A percentile compares a stretch with the other conserved stretches of the same genome.
Conservation (phyloP, 1,140 invertebrate species). For the Caenorhabditis inopinata region DNA sequence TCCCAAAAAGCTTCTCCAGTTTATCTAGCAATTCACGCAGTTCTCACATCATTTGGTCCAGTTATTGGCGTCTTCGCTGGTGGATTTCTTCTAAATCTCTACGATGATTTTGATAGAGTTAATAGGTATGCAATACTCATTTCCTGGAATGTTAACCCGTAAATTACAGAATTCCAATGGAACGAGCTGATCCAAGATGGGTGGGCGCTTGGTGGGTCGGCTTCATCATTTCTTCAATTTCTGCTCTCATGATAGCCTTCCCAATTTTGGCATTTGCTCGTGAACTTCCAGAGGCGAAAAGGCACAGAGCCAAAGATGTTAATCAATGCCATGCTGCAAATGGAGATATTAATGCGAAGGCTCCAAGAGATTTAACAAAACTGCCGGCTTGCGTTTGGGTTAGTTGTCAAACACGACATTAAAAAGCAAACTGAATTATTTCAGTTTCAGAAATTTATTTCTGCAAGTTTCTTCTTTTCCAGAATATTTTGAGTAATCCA, state of each 20-base stretch:
- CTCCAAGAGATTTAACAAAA: constrained; percentile 27
- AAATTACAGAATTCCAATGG: constrained; percentile 36
- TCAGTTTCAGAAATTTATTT: too few species aligned
- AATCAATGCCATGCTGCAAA: constrained; percentile 49
- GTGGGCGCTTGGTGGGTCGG: constrained; percentile 66
- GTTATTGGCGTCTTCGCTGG: constrained; percentile 64
- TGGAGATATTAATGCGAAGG: constrained; percentile 35
- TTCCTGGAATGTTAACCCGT: not conserved
- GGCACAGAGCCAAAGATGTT: constrained; percentile 62
- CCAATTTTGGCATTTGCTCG: constrained; percentile 62
- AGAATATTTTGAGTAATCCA: constrained; percentile 65
- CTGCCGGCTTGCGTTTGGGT: constrained; percentile 37
- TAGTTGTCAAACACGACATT: too few species aligned
- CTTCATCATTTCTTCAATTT: constrained; percentile 58
- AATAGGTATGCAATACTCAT: constrained; percentile 48
- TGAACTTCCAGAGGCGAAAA: constrained; percentile 64
- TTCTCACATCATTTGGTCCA: constrained; percentile 61
- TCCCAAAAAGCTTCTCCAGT: constrained; percentile 67
- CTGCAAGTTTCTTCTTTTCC: too few species aligned
- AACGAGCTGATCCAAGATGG: constrained; percentile 60
- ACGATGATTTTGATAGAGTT: constrained; percentile 64
- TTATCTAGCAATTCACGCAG: constrained; percentile 63
- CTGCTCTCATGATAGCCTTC: constrained; percentile 60
- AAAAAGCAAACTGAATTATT: too few species aligned
- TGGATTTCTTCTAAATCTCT: constrained; percentile 61